These are phyloP conservation scores for Ametastegia equiseti DNA, from an alignment of 2,888 invertebrate species.

Conservation along the genomic window DNA sequence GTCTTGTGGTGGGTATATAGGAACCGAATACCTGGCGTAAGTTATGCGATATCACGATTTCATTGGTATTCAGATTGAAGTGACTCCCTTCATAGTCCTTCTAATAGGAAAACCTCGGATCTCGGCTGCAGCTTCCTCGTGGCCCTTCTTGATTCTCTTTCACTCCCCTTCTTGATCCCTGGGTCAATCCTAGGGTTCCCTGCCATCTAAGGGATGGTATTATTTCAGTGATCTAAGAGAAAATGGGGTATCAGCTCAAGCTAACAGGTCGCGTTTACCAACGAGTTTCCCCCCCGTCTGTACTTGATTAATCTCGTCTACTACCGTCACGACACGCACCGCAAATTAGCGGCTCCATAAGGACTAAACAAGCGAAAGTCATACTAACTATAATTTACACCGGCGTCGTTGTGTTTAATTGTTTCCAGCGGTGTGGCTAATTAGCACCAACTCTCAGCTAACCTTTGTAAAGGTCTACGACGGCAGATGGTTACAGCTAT, in stretches of 20 bases:
- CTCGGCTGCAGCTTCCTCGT: not conserved
- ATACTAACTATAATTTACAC: not conserved
- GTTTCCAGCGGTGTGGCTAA: constrained; percentile 13
- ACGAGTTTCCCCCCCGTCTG: not conserved
- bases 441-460: constrained; percentile 15
- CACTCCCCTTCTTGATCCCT: not conserved
- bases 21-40: constrained; percentile 3
- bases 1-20: not conserved
- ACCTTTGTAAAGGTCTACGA: not conserved
- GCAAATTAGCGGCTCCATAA: constrained; percentile 1
- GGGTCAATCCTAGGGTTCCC: not conserved
- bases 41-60: constrained; percentile 33
- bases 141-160: not conserved
- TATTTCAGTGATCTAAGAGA: constrained; percentile 4
- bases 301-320: constrained; percentile 14
- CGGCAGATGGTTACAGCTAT: not conserved
- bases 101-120: not conserved
- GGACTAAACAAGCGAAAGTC: constrained; percentile 7
- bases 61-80: constrained; percentile 34
- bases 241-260: not conserved
- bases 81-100: constrained; percentile 14
- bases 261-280: constrained; percentile 14
- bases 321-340: constrained; percentile 6
- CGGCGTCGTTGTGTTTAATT: constrained; percentile 2
- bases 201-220: not conserved